Percentiles rank a stretch among this genome's conserved stretches.
Conservation (phyloP, 2,113 vertebrate genomes). For the Stigmatopora argus region DNA sequence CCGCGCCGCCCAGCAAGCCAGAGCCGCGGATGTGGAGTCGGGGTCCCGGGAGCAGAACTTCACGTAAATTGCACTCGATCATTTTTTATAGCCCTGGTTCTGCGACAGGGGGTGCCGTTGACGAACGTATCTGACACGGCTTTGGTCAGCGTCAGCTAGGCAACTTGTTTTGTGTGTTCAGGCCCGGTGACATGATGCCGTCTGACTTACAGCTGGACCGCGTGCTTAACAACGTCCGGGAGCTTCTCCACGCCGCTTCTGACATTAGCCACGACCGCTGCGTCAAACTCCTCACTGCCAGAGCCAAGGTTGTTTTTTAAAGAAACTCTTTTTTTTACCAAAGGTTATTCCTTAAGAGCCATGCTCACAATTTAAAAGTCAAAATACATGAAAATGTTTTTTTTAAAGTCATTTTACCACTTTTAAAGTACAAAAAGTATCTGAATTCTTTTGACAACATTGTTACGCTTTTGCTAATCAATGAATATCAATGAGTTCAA, state of each 20-base stretch:
- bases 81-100: background rate
- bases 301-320: conserved; percentile 79
- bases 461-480: no score
- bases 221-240: conserved; percentile 81
- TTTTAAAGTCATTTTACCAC: no score
- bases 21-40: conserved; percentile 39
- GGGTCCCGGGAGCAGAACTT: conserved; percentile 80
- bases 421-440: no score
- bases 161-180: conserved; percentile 33
- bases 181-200: conserved; percentile 80
- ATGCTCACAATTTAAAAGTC: no score
- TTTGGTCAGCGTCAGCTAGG: background rate
- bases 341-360: no score
- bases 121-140: no score
- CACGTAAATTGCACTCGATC: conserved; percentile 20
- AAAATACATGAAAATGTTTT: no score
- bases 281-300: conserved; percentile 88
- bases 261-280: conserved; percentile 94
- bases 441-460: no score
- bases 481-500: no score
- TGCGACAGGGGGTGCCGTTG: background rate
- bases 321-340: no score
- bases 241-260: conserved; percentile 82
- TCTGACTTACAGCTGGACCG: conserved; percentile 84
- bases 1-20: conserved; percentile 69